Percentiles rank a stretch among this genome's conserved stretches.
These are phyloP conservation scores for Urechis unicinctus DNA, from an alignment of 2,888 invertebrate genomes.

Conservation along the genomic window DNA sequence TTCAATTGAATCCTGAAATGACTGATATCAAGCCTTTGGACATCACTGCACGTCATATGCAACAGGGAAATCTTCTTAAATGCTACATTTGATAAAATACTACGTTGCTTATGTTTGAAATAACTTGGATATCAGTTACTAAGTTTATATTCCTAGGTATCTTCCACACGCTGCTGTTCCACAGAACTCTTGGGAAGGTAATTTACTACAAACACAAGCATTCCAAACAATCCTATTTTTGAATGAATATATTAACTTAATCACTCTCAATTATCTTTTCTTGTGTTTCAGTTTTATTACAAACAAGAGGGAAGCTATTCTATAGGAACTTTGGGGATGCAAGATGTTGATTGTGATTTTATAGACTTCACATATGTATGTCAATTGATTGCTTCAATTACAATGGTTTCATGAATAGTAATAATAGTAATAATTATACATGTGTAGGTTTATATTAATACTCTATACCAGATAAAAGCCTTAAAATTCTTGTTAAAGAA, in stretches of 20 bases:
- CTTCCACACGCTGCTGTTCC: conserved; percentile 53
- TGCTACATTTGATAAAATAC: no score
- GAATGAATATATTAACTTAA: not conserved
- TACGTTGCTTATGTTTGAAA: not conserved
- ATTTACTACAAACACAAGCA: no score
- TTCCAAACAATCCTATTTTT: no score
- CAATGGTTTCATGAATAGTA: not conserved
- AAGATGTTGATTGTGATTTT: conserved; percentile 96
- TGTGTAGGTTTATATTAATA: not conserved
- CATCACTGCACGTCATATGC: no score
- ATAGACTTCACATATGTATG: conserved; percentile 91
- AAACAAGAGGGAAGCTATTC: conserved; percentile 90
- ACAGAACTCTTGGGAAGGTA: conserved; percentile 53
- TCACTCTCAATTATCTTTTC: not conserved
- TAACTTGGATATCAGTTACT: not conserved
- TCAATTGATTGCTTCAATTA: conserved; percentile 10
- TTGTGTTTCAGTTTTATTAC: conserved; percentile 67
- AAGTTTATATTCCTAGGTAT: conserved; percentile 37
- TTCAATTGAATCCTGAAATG: no score
- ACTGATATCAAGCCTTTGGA: no score
- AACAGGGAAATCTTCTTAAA: no score
- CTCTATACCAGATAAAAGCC: not conserved
- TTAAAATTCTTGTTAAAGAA: no score
- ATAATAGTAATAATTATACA: no score
- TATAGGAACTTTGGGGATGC: conserved; percentile 89